Base-by-base conservation (phyloP, 2,888 invertebrate species). In the Petrolisthes manimaculis region DNA sequence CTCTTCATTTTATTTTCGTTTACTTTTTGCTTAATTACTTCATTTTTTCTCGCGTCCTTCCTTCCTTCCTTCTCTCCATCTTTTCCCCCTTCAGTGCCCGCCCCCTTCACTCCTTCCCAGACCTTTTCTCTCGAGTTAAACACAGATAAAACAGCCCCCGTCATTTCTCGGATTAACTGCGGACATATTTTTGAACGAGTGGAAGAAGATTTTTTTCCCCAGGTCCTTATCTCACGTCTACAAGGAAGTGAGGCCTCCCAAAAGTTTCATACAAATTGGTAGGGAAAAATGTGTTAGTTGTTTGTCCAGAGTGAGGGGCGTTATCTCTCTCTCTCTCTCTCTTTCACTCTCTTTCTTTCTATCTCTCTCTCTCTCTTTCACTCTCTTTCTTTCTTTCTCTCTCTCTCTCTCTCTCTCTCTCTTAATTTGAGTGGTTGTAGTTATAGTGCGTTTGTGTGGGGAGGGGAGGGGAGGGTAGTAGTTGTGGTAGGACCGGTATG, bases 301-400 rank as follows among this genome's bases (percentile, higher is more conserved):
- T 61, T 61, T 61, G 61, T 61, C 18, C 18, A 12, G 61, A 12
- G 61, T 9, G 61, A 18, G 61, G 18, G 18, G 61, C 61, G 37
- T 37, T 37, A 37, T 37, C 37, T 37, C 37, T 37, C 37, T 37
- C 37, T 37, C 37, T 37, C 37, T 37, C 37, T 75, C 75, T 75
- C 75, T 75, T 24, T 24, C 75, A 4, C 75, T 75, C 24, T 75
- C 37, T 24, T 24, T 75, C 75, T 75, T 24, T 75, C 75, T 75
- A 24, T 75, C 67, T 67, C 67, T 77, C 53, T 75, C 75, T 75
- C 74, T 74, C 74, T 3, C 3, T 18, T 24, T 24, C 75, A 4
- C 75, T 75, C 24, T 75, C 37, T 24, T 24, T 75, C 75, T 75
- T 24, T 75, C 75, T 75, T 24, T 75, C 67, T 67, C 67, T 77